Percentiles rank a stretch among this genome's conserved stretches.
phyloP scores from a whole-genome alignment of 64 coral and sea anemone species.

The Stichodactyla mertensii region DNA sequence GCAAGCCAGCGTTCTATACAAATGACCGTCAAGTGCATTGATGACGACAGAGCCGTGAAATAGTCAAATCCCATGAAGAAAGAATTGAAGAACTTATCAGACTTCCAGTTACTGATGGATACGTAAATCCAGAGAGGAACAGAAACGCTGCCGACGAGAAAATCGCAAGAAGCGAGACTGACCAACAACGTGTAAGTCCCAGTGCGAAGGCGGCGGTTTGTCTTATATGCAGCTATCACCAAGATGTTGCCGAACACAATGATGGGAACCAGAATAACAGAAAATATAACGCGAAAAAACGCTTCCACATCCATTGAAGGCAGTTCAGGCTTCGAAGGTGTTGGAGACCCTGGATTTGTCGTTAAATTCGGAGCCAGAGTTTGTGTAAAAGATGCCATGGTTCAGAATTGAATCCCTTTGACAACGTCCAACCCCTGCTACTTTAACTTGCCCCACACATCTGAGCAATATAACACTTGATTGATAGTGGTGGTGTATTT shows the following conservation, averaged over 20 bases:
- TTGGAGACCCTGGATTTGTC: neutral
- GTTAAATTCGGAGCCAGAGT: neutral
- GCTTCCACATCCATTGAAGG: neutral
- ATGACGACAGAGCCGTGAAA: slow-evolving; percentile 61
- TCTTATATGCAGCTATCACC: slow-evolving; percentile 59
- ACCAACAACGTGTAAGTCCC: slow-evolving; percentile 57
- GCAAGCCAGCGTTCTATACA: slow-evolving; percentile 65
- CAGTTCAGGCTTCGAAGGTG: neutral
- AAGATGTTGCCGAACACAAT: slow-evolving; percentile 58
- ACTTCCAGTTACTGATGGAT: slow-evolving; percentile 27
- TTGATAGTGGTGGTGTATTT: neutral
- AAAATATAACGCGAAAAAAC: slow-evolving; percentile 6
- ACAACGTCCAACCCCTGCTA: neutral
- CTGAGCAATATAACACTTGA: neutral
- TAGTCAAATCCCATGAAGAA: slow-evolving; percentile 53
- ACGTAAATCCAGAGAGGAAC: slow-evolving; percentile 68
- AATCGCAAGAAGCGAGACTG: slow-evolving; percentile 65
- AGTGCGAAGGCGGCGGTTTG: slow-evolving; percentile 55
- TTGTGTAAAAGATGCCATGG: neutral
- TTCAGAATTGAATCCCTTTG: neutral
- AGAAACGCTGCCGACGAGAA: slow-evolving; percentile 64
- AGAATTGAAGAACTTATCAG: slow-evolving; percentile 11
- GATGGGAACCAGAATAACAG: slow-evolving; percentile 37
- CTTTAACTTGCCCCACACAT: neutral
- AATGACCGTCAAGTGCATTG: slow-evolving; percentile 62